A percentile compares a stretch with the other conserved stretches of the same genome.
Evolutionary conservation across 2,797 vertebrate species (phyloP).

Genomic region (Mycteria americana): DNA sequence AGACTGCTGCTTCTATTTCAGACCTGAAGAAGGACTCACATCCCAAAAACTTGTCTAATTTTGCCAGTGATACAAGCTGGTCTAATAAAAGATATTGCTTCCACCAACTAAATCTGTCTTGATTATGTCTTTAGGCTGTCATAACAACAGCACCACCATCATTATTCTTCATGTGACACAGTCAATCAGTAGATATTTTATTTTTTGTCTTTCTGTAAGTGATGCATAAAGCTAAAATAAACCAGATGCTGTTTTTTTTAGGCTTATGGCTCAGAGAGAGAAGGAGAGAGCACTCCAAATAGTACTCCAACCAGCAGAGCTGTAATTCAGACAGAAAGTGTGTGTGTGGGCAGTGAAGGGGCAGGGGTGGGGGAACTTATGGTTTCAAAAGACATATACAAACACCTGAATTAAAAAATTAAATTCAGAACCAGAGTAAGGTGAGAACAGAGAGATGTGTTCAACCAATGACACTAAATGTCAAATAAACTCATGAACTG

Average conservation of each 20-base stretch:
- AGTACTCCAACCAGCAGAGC: background rate
- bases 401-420: background rate
- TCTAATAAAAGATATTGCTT: slow-evolving; percentile 20
- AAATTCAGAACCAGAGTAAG: background rate
- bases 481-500: background rate
- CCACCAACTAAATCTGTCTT: slow-evolving; percentile 18
- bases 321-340: background rate
- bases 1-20: slow-evolving; percentile 11
- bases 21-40: background rate
- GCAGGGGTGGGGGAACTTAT: background rate
- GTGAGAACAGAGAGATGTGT: background rate
- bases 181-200: background rate
- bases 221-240: slow-evolving; percentile 31
- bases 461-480: background rate
- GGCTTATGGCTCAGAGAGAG: background rate
- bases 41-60: slow-evolving; percentile 4
- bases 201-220: background rate
- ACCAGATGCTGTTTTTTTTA: background rate
- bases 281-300: background rate
- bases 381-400: background rate
- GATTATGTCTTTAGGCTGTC: slow-evolving; percentile 22
- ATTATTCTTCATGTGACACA: background rate
- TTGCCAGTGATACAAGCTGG: background rate
- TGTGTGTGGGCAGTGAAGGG: background rate
- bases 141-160: background rate